Conservation (phyloP, 2,888 invertebrate genomes). For the Zonitis immaculata region DNA sequence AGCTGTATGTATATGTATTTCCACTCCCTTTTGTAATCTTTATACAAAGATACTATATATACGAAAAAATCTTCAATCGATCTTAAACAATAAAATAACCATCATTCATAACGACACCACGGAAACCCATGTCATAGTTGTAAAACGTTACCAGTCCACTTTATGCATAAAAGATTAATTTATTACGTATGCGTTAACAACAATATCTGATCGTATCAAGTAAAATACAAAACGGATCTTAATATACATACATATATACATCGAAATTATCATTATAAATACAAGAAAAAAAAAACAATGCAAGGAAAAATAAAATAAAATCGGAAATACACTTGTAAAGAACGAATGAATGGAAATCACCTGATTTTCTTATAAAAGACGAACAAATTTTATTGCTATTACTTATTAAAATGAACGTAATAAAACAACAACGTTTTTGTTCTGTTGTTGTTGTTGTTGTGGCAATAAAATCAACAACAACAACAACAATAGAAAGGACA, state of each 20-base stretch:
- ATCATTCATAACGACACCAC: conserved; percentile 30
- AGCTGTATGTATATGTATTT: neutral
- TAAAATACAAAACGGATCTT: conserved; percentile 22
- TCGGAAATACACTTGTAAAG: neutral
- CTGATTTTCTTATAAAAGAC: neutral
- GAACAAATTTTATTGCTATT: conserved; percentile 2
- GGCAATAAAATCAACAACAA: conserved; percentile 5
- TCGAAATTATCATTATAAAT: conserved; percentile 13
- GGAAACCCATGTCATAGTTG: conserved; percentile 27
- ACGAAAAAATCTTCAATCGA: conserved; percentile 31
- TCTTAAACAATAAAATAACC: conserved; percentile 8
- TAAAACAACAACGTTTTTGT: neutral
- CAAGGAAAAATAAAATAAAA: neutral
- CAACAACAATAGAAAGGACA: conserved; percentile 11
- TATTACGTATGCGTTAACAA: conserved; percentile 28
- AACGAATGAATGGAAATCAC: neutral
- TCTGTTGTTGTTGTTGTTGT: neutral
- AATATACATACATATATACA: too few species aligned
- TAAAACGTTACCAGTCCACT: conserved; percentile 14
- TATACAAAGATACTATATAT: neutral
- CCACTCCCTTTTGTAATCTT: neutral
- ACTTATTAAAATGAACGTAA: too few species aligned
- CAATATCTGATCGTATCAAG: conserved; percentile 31
- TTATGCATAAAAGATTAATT: conserved; percentile 34
- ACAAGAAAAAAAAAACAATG: neutral